These are phyloP conservation scores for Agrotis segetum DNA, from an alignment of 2,888 invertebrate genomes.

Conservation along the genomic window DNA sequence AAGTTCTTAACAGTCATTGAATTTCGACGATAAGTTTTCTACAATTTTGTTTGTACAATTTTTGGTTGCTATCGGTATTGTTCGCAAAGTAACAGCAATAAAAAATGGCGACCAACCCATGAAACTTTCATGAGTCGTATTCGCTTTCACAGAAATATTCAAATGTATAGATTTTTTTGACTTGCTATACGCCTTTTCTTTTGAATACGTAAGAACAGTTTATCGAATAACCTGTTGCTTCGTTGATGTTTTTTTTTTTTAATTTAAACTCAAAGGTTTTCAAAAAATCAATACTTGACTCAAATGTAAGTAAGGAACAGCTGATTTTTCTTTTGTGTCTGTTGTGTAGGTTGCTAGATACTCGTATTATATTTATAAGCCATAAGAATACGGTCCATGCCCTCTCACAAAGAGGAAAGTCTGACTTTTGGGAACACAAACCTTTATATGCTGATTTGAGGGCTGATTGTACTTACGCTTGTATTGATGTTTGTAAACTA, in stretches of 20 bases:
- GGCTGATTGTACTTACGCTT: no score
- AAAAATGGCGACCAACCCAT: conserved; percentile 74
- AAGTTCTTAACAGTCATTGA: conserved; percentile 46
- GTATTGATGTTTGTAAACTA: no score
- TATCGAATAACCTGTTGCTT: conserved; percentile 51
- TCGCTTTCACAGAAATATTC: conserved; percentile 65
- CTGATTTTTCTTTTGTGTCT: no score
- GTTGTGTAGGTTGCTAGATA: no score
- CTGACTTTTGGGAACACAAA: no score
- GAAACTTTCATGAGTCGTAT: conserved; percentile 79
- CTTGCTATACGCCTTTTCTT: conserved; percentile 46
- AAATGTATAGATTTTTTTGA: conserved; percentile 64
- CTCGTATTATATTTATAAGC: no score
- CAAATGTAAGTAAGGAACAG: no score
- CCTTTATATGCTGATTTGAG: no score
- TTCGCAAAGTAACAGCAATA: conserved; percentile 65
- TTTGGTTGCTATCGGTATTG: conserved; percentile 63
- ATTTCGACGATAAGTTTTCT: conserved; percentile 51
- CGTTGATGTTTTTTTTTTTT: conserved; percentile 23
- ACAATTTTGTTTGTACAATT: conserved; percentile 52
- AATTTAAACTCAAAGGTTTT: no score
- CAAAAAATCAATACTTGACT: no score
- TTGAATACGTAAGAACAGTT: conserved; percentile 40
- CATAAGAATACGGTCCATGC: no score
- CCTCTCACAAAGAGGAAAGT: no score